Base-by-base conservation (phyloP, 2,797 vertebrate genomes). In the Phataginus tetradactyla region DNA sequence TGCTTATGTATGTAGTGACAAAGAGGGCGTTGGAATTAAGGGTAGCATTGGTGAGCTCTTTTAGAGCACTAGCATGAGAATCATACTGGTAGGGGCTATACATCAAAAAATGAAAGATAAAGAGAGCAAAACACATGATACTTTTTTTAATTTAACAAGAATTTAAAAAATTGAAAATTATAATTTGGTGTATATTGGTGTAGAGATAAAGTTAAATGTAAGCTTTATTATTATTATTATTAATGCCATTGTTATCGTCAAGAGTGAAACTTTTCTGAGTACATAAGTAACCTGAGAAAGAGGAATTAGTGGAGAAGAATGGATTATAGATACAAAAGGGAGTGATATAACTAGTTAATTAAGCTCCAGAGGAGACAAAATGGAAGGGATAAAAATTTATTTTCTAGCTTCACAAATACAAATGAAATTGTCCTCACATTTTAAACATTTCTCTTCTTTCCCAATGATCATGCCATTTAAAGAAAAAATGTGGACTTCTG, bases 1-100 rank as follows among this genome's bases (percentile, higher is more conserved):
- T 45, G 42, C 15, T 74, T 61, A 9, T 17, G 3, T 63, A 74
- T 45, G 17, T 39, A 14, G 39, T 68, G 20, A 78, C 53, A 2
- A 68, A 45, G 37, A 53, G 0, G 2, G 4, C 0, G 1, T 18
- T 13, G 9, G 17, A 37, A 72, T 13, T 69, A 27, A 77, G 55
- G 20, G 45, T 4, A 32, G 13, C 4, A 13, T 3, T 9, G 1
- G 13, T 15, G 6, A 59, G 10, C 2, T 64, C n/a, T 23, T 72
- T 49, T 17, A 71, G 27, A 71, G 11, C 14, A 39, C 3, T 83
- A 5, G 83, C 21, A 42, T 13, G 39, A 29, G 11, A 49, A 37
- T 57, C 27, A 68, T 17, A 17, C 29, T 6, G 39, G 11, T 59
- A 72, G 21, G 7, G 12, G 3, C 4, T 68, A 45, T n/a, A 51